Percentiles rank a stretch among this genome's conserved stretches.
Evolutionary conservation across 2,113 vertebrate species (phyloP).

Genomic region (Tautogolabrus adspersus): DNA sequence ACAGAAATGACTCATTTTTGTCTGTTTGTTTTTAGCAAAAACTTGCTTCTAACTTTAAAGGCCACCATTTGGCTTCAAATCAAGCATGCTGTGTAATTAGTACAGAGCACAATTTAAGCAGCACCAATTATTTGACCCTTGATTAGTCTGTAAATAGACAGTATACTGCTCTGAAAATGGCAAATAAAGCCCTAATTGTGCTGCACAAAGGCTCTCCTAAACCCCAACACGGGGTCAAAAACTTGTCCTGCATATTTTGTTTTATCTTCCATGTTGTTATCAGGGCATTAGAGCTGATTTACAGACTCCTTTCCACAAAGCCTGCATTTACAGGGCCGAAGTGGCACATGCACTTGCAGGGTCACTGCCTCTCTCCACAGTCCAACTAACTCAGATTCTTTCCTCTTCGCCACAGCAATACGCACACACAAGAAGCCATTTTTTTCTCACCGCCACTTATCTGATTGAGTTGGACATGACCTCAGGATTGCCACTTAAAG

Average conservation of each 20-base stretch:
- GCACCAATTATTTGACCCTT: constrained; percentile 52
- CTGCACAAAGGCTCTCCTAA: constrained; percentile 63
- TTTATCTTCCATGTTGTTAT: constrained; percentile 72
- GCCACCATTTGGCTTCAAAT: constrained; percentile 41
- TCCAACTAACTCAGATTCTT: constrained; percentile 68
- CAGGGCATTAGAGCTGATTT: constrained; percentile 69
- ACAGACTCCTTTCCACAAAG: constrained; percentile 72
- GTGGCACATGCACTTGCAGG: constrained; percentile 73
- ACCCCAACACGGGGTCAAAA: constrained; percentile 58
- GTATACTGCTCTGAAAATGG: constrained; percentile 48
- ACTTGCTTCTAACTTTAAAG: constrained; percentile 19
- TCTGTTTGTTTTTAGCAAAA: constrained; percentile 5
- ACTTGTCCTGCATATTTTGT: constrained; percentile 64
- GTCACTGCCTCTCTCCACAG: constrained; percentile 73
- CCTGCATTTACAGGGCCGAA: constrained; percentile 72
- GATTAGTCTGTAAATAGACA: constrained; percentile 60
- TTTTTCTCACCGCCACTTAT: constrained; percentile 64
- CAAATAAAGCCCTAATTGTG: constrained; percentile 59
- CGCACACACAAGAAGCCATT: constrained; percentile 58
- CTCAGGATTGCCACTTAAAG: constrained; percentile 31
- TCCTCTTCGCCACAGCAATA: constrained; percentile 51
- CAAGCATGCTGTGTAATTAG: constrained; percentile 34
- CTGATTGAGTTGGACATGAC: constrained; percentile 60
- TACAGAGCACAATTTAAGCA: constrained; percentile 56
- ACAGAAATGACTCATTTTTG: constrained; percentile 26